phyloP scores from a whole-genome alignment of 2,113 vertebrate genomes.

The Clupea harengus region DNA sequence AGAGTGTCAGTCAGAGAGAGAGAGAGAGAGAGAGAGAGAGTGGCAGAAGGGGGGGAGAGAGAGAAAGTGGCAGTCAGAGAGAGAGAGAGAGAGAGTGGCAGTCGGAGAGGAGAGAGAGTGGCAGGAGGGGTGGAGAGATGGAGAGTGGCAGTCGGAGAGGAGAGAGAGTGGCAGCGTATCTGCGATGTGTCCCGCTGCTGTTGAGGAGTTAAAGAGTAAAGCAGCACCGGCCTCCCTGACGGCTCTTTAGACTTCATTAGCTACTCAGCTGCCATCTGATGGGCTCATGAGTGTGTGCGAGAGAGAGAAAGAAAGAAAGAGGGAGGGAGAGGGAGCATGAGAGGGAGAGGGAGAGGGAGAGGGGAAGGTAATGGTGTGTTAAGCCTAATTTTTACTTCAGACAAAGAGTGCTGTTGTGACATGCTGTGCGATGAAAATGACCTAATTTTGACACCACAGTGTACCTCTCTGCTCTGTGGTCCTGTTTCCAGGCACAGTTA shows the following conservation, averaged over 20 bases:
- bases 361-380: background rate
- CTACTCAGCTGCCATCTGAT: background rate
- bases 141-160: background rate
- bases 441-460: background rate
- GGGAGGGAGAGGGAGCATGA: background rate
- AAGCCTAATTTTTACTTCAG: slow-evolving; percentile 7
- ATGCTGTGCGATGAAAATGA: background rate
- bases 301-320: background rate
- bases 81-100: background rate
- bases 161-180: background rate
- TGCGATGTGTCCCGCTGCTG: background rate
- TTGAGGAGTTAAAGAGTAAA: background rate
- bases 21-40: background rate
- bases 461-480: background rate
- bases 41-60: background rate
- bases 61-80: background rate
- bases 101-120: background rate
- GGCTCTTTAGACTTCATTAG: background rate
- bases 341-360: background rate
- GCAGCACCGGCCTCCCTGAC: background rate
- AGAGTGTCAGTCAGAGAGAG: background rate
- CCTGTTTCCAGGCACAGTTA: background rate
- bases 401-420: slow-evolving; percentile 7
- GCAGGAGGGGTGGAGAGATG: background rate
- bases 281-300: background rate